These are phyloP conservation scores for Pachycephala philippinensis DNA, from an alignment of 2,113 vertebrate genomes.

Conservation along the genomic window DNA sequence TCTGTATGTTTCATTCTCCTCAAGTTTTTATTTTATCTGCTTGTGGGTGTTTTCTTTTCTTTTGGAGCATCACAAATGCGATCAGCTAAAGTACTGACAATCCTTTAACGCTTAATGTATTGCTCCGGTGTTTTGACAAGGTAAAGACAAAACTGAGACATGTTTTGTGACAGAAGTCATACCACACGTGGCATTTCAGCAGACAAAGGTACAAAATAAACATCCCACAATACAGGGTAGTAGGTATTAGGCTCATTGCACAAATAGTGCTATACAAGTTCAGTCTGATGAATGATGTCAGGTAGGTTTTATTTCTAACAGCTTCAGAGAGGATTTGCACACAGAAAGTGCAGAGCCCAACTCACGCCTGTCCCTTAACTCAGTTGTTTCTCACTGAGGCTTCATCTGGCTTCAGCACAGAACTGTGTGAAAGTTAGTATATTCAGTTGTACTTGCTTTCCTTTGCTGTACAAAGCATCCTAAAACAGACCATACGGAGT, in stretches of 20 bases:
- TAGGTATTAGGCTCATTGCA: background rate
- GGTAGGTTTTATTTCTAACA: background rate
- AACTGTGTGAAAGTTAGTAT: background rate
- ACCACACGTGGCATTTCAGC: slow-evolving; percentile 47
- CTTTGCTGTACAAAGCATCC: background rate
- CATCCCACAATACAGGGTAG: background rate
- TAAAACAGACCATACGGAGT: background rate
- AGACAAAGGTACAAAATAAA: slow-evolving; percentile 13
- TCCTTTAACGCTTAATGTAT: background rate
- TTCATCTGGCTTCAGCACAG: background rate
- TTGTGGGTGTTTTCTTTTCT: slow-evolving; percentile 54
- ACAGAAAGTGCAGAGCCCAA: background rate
- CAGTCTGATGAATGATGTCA: background rate
- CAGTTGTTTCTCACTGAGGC: background rate
- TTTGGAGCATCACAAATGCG: slow-evolving; percentile 47
- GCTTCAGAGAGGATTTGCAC: background rate
- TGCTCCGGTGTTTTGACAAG: slow-evolving; percentile 44
- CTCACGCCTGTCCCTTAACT: background rate
- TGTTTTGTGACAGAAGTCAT: slow-evolving; percentile 65
- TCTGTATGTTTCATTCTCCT: slow-evolving; percentile 31
- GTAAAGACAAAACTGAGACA: slow-evolving; percentile 56
- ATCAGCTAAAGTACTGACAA: slow-evolving; percentile 58
- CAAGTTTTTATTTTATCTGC: slow-evolving; percentile 50
- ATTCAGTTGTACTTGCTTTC: background rate
- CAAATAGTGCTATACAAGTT: background rate